These are phyloP conservation scores for Meloidogyne floridensis DNA, from an alignment of 1,140 invertebrate species.

Conservation along the genomic window DNA sequence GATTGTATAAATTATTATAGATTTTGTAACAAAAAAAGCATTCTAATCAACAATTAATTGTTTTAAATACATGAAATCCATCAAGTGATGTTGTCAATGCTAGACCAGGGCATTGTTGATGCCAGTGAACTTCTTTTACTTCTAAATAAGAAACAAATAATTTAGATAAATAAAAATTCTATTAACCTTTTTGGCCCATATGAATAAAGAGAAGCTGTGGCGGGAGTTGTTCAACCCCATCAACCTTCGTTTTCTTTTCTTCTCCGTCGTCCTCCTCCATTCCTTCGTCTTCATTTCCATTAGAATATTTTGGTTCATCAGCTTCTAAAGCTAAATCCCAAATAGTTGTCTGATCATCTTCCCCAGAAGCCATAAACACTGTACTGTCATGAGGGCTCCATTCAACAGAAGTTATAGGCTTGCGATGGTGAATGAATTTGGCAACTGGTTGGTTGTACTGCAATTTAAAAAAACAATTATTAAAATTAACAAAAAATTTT, in stretches of 20 bases:
- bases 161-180: slow-evolving; percentile 17
- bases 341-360: slow-evolving; percentile 91
- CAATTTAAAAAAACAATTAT: slow-evolving; percentile 6
- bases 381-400: slow-evolving; percentile 91
- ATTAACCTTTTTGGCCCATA: slow-evolving; percentile 80
- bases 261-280: slow-evolving; percentile 56
- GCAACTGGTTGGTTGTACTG: slow-evolving; percentile 76
- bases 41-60: slow-evolving; percentile 85
- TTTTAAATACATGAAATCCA: slow-evolving; percentile 95
- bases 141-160: slow-evolving; percentile 27
- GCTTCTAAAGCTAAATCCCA: slow-evolving; percentile 92
- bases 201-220: slow-evolving; percentile 96
- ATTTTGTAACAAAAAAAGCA: background rate
- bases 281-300: background rate
- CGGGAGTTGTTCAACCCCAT: slow-evolving; percentile 73
- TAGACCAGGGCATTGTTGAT: slow-evolving; percentile 87
- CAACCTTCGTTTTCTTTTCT: slow-evolving; percentile 72
- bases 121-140: slow-evolving; percentile 98
- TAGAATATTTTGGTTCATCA: slow-evolving; percentile 19
- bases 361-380: slow-evolving; percentile 87
- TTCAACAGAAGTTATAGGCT: slow-evolving; percentile 89
- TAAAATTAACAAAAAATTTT: background rate
- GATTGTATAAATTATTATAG: background rate
- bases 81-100: slow-evolving; percentile 89
- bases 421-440: slow-evolving; percentile 87